These are phyloP conservation scores for Punctoribates punctum DNA, from an alignment of 2,888 invertebrate genomes.

Conservation along the genomic window DNA sequence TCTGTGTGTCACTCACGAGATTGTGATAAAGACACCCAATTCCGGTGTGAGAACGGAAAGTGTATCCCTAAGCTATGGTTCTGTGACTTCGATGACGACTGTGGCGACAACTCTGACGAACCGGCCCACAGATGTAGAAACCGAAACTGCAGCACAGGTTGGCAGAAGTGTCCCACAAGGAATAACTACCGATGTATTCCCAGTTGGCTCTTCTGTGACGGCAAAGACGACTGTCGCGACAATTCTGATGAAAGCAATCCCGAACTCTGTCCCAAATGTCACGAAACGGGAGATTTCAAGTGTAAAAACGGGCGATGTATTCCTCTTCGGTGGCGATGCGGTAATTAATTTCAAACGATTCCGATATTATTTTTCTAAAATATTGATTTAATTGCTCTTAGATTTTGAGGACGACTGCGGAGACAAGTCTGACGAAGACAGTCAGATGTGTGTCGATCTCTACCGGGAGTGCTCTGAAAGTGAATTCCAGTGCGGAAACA, in stretches of 20 bases:
- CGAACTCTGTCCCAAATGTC: constrained; percentile 85
- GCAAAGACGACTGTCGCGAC: constrained; percentile 87
- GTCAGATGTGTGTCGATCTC: constrained; percentile 70
- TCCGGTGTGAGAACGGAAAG: constrained; percentile 80
- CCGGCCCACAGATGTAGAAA: constrained; percentile 83
- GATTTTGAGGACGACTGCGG: constrained; percentile 92
- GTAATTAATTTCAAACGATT: neutral
- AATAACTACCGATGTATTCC: constrained; percentile 94
- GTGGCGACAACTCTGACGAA: constrained; percentile 76
- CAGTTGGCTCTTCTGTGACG: constrained; percentile 96
- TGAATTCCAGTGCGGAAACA: constrained; percentile 80
- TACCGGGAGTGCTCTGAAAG: constrained; percentile 90
- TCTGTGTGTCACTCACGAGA: constrained; percentile 75
- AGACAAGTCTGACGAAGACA: constrained; percentile 84
- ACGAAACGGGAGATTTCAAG: constrained; percentile 80
- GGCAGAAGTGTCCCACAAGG: constrained; percentile 89
- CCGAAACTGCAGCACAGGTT: constrained; percentile 86
- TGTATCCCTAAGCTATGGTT: constrained; percentile 92
- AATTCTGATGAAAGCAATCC: constrained; percentile 81
- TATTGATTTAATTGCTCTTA: neutral
- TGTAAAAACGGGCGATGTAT: constrained; percentile 86
- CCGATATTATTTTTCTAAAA: neutral
- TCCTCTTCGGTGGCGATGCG: constrained; percentile 83
- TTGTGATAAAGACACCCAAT: constrained; percentile 79
- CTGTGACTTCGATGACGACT: constrained; percentile 93